These are phyloP conservation scores for Beroe ovata DNA, from an alignment of 37 sponge, comb jelly and placozoan genomes.

Conservation along the genomic window DNA sequence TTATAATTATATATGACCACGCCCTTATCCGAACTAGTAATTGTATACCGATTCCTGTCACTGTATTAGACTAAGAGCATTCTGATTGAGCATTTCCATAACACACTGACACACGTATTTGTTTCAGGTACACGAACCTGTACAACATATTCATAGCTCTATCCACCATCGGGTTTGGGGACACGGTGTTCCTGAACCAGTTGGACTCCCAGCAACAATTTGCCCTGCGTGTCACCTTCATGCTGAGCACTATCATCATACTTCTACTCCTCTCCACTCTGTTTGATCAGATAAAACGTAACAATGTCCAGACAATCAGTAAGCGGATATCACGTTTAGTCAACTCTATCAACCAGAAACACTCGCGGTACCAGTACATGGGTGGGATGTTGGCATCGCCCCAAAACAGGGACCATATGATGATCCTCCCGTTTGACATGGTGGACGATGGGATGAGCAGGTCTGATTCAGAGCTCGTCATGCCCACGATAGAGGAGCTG, in stretches of 20 bases:
- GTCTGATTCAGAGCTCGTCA: background rate
- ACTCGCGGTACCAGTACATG: background rate
- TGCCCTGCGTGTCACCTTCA: background rate
- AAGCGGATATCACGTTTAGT: constrained; percentile 4
- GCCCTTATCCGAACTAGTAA: background rate
- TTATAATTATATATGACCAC: too few species aligned
- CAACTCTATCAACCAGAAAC: constrained; percentile 3
- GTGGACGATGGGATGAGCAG: background rate
- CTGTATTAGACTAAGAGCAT: too few species aligned
- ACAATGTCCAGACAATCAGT: constrained; percentile 29
- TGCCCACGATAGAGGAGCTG: background rate
- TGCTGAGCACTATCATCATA: constrained; percentile 3
- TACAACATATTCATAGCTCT: constrained; percentile 41
- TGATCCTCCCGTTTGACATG: background rate
- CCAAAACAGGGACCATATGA: too few species aligned
- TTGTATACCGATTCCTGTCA: too few species aligned
- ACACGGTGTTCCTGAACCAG: background rate
- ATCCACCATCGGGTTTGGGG: constrained; percentile 28
- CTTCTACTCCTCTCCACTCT: constrained; percentile 20
- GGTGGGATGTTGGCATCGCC: too few species aligned
- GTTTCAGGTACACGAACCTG: background rate
- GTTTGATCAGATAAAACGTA: constrained; percentile 19
- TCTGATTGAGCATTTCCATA: too few species aligned
- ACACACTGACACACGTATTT: background rate
- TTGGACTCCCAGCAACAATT: background rate